These are phyloP conservation scores for Equus przewalskii DNA, from an alignment of 2,113 vertebrate genomes.

Conservation along the genomic window DNA sequence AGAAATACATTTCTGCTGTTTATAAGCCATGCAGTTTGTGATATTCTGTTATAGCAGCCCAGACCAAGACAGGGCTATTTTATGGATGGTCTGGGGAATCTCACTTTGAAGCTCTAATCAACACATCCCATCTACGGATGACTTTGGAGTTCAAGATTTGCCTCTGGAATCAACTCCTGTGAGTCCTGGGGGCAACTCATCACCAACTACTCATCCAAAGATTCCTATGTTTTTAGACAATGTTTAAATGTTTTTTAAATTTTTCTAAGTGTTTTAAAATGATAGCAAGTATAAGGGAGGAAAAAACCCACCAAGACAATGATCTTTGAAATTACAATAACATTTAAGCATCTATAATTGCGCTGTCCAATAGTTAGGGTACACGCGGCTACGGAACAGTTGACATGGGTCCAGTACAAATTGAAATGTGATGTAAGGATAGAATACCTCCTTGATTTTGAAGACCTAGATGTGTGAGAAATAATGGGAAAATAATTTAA, in stretches of 20 bases:
- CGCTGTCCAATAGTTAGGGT: not conserved
- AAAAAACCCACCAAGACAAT: not conserved
- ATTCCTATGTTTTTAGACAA: not conserved
- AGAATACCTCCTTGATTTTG: not conserved
- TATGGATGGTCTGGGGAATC: not conserved
- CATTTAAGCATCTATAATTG: not conserved
- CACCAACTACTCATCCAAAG: not conserved
- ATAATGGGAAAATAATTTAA: not conserved
- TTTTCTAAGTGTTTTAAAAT: not conserved
- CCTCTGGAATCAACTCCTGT: not conserved
- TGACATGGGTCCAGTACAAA: not conserved
- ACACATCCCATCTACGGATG: not conserved
- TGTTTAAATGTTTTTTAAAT: not conserved
- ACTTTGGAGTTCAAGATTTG: not conserved
- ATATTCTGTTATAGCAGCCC: not conserved
- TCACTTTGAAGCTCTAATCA: not conserved
- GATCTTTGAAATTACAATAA: not conserved
- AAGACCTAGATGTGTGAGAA: not conserved
- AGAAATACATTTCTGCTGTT: not conserved
- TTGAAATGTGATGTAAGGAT: not conserved
- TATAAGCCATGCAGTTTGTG: not conserved
- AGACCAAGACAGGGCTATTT: not conserved
- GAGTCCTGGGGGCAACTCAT: not conserved
- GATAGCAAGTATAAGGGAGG: not conserved
- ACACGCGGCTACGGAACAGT: not conserved